Evolutionary conservation across 2,113 vertebrate genomes (phyloP), one percentile per base, ranked within the genome.

Genomic region (Hipposideros armiger): DNA sequence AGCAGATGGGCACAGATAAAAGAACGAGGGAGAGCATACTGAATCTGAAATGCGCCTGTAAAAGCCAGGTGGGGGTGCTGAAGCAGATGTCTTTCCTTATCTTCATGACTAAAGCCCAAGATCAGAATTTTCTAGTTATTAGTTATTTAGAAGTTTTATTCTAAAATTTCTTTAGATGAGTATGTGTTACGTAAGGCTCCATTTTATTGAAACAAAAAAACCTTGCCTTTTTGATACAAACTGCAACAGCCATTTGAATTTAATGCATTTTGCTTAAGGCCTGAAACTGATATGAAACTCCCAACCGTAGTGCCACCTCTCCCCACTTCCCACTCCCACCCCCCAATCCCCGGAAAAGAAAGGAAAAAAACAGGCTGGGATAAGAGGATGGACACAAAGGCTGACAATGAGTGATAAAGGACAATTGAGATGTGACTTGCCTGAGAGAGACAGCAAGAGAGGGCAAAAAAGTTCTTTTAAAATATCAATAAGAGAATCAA

Each of bases 401-500:
- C 95, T 87, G 86, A 94, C 95, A 95, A 93, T 96, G 94, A 97
- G 90, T 88, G 94, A 96, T 93, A 95, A 96, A 96, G 91, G 94
- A 95, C 96, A 94, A 96, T 91, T 84, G 97, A 94, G 91, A 92
- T 92, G 40, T 76, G 58, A 95, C 96, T 95, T 96, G 90, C 82
- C 69, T 83, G 86, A 95, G 94, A 96, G 67, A 97, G 82, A 91
- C 85, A 95, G 96, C 88, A 95, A 97, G 69, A 95, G 88, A 97
- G 87, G 92, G 69, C 7, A 83, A 97, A 97, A 97, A 91, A 67
- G 89, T 93, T 94, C 97, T 97, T 98, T 97, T 97, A 97, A 97
- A 98, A 97, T 97, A 96, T 96, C 94, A 97, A 19, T 97, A 97
- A 96, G 97, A 96, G 93, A 96, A 98, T 98, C 97, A 97, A 96